Conservation (phyloP, 1,140 invertebrate genomes). For the Heliconius congener region DNA sequence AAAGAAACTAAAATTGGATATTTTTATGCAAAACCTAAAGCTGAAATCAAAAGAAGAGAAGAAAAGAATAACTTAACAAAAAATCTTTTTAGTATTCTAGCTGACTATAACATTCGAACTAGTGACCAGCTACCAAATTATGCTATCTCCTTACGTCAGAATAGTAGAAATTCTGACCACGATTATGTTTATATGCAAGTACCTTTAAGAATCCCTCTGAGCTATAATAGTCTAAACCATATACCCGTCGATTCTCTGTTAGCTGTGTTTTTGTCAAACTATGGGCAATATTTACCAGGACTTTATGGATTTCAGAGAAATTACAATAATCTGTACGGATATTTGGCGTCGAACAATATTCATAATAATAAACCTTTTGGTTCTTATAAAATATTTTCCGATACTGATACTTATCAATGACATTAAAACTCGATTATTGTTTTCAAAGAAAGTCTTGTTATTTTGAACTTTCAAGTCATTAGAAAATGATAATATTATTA, state of each 20-base stretch:
- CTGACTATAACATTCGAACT: constrained; percentile 58
- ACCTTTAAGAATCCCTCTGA: constrained; percentile 41
- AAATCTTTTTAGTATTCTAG: constrained; percentile 53
- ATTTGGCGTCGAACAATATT: constrained; percentile 83
- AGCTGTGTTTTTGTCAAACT: constrained; percentile 83
- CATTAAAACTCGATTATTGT: not conserved
- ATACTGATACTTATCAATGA: constrained; percentile 61
- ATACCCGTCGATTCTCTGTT: constrained; percentile 82
- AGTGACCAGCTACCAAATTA: constrained; percentile 60
- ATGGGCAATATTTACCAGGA: constrained; percentile 82
- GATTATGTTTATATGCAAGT: constrained; percentile 39
- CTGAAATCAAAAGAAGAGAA: constrained; percentile 11
- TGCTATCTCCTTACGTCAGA: constrained; percentile 48
- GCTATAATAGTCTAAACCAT: constrained; percentile 82
- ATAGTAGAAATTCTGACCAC: constrained; percentile 37
- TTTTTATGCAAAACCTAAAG: constrained; percentile 9
- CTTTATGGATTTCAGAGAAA: constrained; percentile 56
- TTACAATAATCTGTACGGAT: constrained; percentile 82
- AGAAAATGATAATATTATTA: not conserved
- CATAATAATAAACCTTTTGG: constrained; percentile 85
- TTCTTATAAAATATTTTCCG: constrained; percentile 80
- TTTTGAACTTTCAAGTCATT: not conserved
- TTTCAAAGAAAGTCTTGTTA: not conserved
- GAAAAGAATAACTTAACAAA: constrained; percentile 47
- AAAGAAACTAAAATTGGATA: constrained; percentile 9